Conservation (phyloP, 2,888 invertebrate genomes). For the Agriopis aurantiaria region DNA sequence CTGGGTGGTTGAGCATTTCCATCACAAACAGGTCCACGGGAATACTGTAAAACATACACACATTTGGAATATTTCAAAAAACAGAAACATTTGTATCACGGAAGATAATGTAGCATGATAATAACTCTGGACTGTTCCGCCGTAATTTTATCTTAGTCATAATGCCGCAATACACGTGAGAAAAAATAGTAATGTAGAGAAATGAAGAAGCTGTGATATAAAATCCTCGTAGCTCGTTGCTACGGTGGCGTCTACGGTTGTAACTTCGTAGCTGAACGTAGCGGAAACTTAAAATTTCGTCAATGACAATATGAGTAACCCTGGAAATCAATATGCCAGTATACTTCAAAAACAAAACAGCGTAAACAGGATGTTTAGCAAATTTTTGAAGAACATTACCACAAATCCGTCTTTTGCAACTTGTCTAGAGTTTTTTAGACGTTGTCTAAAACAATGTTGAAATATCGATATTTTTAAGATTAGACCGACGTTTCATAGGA, state of each 20-base stretch:
- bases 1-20: slow-evolving; percentile 86
- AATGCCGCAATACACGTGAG: not conserved
- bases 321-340: no score
- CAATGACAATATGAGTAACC: no score
- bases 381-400: no score
- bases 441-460: no score
- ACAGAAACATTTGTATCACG: not conserved
- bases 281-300: not conserved
- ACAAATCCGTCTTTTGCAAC: no score
- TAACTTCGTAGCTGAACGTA: not conserved
- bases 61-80: not conserved
- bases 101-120: not conserved
- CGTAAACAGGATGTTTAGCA: no score
- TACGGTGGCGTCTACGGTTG: not conserved
- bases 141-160: not conserved
- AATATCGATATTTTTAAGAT: no score
- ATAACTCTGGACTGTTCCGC: not conserved
- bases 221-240: slow-evolving; percentile 9
- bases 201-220: not conserved
- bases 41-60: slow-evolving; percentile 61
- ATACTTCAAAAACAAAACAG: no score
- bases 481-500: no score
- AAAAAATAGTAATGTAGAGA: not conserved
- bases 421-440: no score
- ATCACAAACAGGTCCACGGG: slow-evolving; percentile 85